phyloP scores from a whole-genome alignment of 2,797 vertebrate genomes.

The Chrysolophus pictus region DNA sequence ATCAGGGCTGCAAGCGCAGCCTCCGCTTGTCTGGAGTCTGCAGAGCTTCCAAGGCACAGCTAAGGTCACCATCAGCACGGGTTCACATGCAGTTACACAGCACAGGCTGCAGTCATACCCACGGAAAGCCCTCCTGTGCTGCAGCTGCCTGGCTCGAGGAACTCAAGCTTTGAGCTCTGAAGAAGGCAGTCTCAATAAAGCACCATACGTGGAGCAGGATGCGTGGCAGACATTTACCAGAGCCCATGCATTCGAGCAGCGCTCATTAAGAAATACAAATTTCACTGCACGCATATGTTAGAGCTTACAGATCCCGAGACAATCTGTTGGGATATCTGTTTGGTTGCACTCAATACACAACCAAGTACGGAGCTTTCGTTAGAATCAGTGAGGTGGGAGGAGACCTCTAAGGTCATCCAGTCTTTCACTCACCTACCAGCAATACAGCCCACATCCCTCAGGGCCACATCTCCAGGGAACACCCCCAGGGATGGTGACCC shows the following conservation, averaged over 20 bases:
- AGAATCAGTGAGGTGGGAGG: too few species aligned
- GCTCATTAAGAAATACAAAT: accelerated
- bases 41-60: not conserved
- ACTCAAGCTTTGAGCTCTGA: accelerated
- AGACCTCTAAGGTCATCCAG: too few species aligned
- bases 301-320: accelerated
- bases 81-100: accelerated
- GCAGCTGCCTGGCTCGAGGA: not conserved
- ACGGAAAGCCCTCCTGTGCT: accelerated
- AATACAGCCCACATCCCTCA: too few species aligned
- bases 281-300: accelerated
- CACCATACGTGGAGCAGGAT: accelerated
- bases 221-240: accelerated
- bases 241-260: accelerated
- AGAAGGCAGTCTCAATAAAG: not conserved
- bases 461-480: too few species aligned
- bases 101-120: accelerated
- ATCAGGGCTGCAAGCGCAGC: not conserved
- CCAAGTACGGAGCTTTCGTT: accelerated
- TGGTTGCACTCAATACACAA: accelerated
- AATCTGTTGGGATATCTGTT: accelerated
- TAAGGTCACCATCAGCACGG: accelerated
- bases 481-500: too few species aligned
- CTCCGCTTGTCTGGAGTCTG: accelerated
- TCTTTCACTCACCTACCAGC: too few species aligned